A percentile compares a stretch with the other conserved stretches of the same genome.
phyloP scores from a whole-genome alignment of 2,797 vertebrate genomes.

The Bovichtus diacanthus region DNA sequence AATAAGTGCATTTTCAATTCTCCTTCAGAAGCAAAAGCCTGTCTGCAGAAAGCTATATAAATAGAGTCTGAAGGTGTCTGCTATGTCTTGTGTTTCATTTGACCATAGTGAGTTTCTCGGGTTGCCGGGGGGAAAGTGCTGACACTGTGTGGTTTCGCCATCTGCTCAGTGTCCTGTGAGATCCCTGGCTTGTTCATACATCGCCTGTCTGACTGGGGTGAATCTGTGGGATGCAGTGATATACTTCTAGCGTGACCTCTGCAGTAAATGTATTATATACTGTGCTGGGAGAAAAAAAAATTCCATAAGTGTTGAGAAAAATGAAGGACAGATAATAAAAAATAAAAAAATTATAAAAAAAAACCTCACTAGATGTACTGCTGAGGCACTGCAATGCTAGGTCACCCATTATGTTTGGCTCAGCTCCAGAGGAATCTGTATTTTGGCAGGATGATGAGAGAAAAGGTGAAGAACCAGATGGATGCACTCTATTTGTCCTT shows the following conservation, averaged over 20 bases:
- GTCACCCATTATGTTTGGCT: constrained; percentile 48
- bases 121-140: constrained; percentile 71
- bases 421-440: constrained; percentile 41
- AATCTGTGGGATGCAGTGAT: constrained; percentile 52
- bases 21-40: constrained; percentile 32
- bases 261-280: constrained; percentile 32
- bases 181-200: constrained; percentile 61
- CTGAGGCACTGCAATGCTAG: constrained; percentile 32
- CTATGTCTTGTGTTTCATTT: constrained; percentile 69
- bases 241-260: constrained; percentile 56
- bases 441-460: constrained; percentile 63
- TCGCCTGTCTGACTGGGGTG: constrained; percentile 46
- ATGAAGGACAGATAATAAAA: constrained; percentile 24
- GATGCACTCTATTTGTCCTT: constrained; percentile 62
- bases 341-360: constrained; percentile 1
- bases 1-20: constrained; percentile 27
- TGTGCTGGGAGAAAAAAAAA: neutral
- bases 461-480: constrained; percentile 72
- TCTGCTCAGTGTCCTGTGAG: constrained; percentile 73
- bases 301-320: constrained; percentile 33
- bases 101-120: constrained; percentile 72
- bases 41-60: constrained; percentile 57
- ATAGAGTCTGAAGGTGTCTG: constrained; percentile 71
- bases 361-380: neutral
- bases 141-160: constrained; percentile 73